Percentiles rank a stretch among this genome's conserved stretches.
These are phyloP conservation scores for Schizopygopsis malacanthus DNA, from an alignment of 2,797 vertebrate species.

Conservation along the genomic window DNA sequence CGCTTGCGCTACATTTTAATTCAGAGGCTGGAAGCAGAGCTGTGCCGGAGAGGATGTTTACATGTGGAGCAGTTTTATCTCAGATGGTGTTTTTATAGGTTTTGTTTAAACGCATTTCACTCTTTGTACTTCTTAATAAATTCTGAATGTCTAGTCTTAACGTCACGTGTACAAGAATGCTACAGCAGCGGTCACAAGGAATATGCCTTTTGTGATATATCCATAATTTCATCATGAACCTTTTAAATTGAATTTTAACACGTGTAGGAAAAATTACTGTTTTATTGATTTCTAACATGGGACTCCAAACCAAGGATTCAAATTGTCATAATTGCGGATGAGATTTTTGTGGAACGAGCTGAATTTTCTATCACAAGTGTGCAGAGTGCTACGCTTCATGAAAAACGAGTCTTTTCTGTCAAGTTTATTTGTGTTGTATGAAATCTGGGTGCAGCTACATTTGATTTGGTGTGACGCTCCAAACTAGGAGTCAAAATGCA, in stretches of 20 bases:
- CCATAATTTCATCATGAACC: neutral
- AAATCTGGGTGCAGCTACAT: constrained; percentile 22
- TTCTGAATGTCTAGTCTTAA: constrained; percentile 57
- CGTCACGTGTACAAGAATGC: constrained; percentile 27
- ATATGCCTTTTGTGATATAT: neutral
- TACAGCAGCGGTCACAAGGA: no score
- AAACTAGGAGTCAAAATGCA: neutral
- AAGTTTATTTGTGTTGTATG: neutral
- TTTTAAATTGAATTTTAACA: constrained; percentile 13
- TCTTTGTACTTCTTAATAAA: constrained; percentile 81
- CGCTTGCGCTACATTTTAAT: constrained; percentile 73
- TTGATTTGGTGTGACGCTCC: neutral
- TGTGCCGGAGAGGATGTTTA: constrained; percentile 81
- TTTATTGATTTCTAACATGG: neutral
- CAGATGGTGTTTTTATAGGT: constrained; percentile 69
- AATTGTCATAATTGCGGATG: neutral
- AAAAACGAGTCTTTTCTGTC: constrained; percentile 5
- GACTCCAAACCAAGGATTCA: neutral
- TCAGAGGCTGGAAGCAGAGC: constrained; percentile 66
- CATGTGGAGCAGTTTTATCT: constrained; percentile 75
- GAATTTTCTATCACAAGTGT: neutral
- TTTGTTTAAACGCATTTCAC: constrained; percentile 74
- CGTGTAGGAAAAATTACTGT: neutral
- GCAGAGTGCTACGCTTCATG: neutral
- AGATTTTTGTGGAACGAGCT: neutral